A percentile compares a stretch with the other conserved stretches of the same genome.
These are phyloP conservation scores for Hydrozoanthus gracilis DNA, from an alignment of 92 coral and sea anemone species.

Conservation along the genomic window DNA sequence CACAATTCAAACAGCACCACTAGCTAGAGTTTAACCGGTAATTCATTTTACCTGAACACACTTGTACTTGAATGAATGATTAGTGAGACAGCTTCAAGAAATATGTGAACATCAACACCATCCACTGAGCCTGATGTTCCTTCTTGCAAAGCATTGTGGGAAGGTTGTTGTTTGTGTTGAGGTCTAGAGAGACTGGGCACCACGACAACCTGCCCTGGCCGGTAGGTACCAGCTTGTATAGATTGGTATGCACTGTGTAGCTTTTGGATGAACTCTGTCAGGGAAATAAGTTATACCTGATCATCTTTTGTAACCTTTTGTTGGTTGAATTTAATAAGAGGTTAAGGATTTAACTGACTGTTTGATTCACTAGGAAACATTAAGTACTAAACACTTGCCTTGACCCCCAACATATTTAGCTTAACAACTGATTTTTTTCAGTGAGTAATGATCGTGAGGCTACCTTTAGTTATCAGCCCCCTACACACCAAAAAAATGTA, in stretches of 20 bases:
- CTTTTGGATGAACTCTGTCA: constrained; percentile 86
- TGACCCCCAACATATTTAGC: too few relatives aligned
- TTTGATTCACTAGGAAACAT: too few relatives aligned
- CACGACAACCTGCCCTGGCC: constrained; percentile 94
- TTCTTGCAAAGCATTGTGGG: constrained; percentile 53
- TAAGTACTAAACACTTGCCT: too few relatives aligned
- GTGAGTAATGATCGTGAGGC: too few relatives aligned
- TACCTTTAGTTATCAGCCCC: too few relatives aligned
- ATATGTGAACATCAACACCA: constrained; percentile 89
- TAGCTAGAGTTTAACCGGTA: not conserved
- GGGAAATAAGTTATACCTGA: not conserved
- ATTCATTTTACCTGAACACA: constrained; percentile 59
- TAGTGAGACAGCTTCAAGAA: constrained; percentile 79
- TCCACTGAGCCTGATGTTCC: constrained; percentile 53
- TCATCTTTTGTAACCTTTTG: too few relatives aligned
- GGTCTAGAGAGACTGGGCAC: constrained; percentile 87
- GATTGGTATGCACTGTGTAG: constrained; percentile 81
- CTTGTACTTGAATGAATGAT: constrained; percentile 70
- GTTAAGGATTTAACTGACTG: too few relatives aligned
- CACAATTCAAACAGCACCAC: not conserved
- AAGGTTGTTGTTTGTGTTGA: constrained; percentile 69
- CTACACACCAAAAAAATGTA: too few relatives aligned
- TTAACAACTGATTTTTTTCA: too few relatives aligned
- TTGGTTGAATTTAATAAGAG: too few relatives aligned
- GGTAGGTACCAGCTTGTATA: constrained; percentile 78